phyloP scores from a whole-genome alignment of 1,140 invertebrate species.

The Liolophura sinensis region DNA sequence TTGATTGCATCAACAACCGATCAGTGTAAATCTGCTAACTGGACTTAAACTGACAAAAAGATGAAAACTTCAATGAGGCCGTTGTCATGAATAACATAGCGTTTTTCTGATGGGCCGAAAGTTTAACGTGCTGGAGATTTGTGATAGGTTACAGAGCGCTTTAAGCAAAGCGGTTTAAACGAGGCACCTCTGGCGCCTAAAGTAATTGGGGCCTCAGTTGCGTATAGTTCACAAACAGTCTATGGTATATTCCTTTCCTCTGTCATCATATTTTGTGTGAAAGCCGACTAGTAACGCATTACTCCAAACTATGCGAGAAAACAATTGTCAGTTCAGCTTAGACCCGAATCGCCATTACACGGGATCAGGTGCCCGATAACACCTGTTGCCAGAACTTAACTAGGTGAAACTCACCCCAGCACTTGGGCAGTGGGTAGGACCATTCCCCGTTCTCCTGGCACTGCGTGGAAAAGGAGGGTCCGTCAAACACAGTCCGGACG shows the following conservation, averaged over 20 bases:
- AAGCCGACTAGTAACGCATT: not conserved
- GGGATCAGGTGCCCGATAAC: too few species aligned
- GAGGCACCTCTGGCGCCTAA: too few species aligned
- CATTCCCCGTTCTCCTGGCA: conserved; percentile 91
- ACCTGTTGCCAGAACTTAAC: not conserved
- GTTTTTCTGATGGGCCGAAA: too few species aligned
- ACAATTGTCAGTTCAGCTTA: not conserved
- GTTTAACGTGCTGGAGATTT: too few species aligned
- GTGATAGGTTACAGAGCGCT: too few species aligned
- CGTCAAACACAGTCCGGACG: conserved; percentile 89
- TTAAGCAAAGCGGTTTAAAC: too few species aligned
- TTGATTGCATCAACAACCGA: too few species aligned
- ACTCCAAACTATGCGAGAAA: not conserved
- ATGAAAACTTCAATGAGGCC: too few species aligned
- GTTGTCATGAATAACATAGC: too few species aligned
- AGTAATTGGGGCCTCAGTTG: not conserved
- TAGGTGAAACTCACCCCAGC: conserved; percentile 66
- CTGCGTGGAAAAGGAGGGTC: conserved; percentile 71
- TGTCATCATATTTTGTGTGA: not conserved
- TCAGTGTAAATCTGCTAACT: too few species aligned
- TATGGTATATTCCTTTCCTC: not conserved
- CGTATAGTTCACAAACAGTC: too few species aligned
- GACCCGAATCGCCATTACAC: not conserved
- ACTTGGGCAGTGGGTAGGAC: conserved; percentile 88
- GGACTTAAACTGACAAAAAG: too few species aligned